Conservation (phyloP, 2,797 vertebrate genomes). For the Emydoidea blandingii region DNA sequence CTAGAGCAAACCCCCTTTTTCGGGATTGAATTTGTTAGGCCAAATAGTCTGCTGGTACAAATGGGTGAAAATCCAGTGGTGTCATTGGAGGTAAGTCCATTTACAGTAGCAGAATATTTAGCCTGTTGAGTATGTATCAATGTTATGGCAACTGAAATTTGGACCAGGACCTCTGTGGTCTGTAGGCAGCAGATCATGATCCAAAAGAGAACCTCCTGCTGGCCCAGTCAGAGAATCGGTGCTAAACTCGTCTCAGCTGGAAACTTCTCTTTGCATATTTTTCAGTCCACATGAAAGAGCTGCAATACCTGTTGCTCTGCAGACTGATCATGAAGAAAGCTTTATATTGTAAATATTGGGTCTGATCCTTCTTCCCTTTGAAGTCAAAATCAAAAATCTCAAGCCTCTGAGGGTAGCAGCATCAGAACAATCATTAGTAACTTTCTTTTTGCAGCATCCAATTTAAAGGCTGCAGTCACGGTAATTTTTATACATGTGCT, state of each 20-base stretch:
- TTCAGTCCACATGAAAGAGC: slow-evolving; percentile 29
- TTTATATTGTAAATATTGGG: slow-evolving; percentile 20
- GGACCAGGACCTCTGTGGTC: neutral
- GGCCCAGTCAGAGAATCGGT: neutral
- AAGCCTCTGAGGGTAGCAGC: neutral
- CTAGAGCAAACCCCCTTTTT: neutral
- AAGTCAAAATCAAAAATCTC: slow-evolving; percentile 33
- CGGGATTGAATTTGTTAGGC: neutral
- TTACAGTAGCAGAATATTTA: fast-evolving
- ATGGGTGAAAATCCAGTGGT: neutral
- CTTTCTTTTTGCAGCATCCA: slow-evolving; percentile 44
- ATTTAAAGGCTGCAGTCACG: slow-evolving; percentile 61
- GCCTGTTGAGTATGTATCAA: neutral
- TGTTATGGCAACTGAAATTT: neutral
- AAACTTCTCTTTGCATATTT: slow-evolving; percentile 30
- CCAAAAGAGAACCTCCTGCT: fast-evolving
- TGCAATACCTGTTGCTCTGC: slow-evolving; percentile 30
- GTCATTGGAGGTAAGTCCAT: neutral
- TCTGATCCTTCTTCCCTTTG: slow-evolving; percentile 50
- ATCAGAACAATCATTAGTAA: slow-evolving; percentile 58
- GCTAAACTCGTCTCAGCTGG: neutral
- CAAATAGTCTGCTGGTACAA: neutral
- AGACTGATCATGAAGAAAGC: slow-evolving; percentile 8
- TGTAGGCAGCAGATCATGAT: neutral
- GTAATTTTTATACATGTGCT: slow-evolving; percentile 46